phyloP scores from a whole-genome alignment of 2,113 vertebrate genomes.

The Petroica traversi region DNA sequence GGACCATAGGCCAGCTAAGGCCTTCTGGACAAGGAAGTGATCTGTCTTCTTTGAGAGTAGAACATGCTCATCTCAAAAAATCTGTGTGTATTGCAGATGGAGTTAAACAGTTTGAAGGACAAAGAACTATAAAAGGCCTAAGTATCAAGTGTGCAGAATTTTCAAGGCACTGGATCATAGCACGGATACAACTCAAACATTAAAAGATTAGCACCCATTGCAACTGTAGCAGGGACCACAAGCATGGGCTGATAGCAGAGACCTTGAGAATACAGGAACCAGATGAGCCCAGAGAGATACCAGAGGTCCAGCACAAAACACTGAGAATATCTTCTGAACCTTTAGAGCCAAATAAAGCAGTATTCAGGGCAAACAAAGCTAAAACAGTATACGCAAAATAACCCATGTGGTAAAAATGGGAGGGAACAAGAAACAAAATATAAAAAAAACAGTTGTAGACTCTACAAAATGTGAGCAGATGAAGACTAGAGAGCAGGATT shows the following conservation, averaged over 20 bases:
- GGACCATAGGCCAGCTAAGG: background rate
- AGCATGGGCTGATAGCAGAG: background rate
- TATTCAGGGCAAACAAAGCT: background rate
- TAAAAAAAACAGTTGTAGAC: accelerated
- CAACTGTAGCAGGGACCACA: background rate
- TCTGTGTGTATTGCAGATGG: background rate
- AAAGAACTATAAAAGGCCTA: background rate
- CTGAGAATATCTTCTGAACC: background rate
- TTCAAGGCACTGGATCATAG: background rate
- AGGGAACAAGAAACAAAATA: background rate
- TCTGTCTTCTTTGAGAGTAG: background rate
- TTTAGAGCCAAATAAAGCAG: background rate
- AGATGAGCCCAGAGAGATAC: background rate
- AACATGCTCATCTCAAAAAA: background rate
- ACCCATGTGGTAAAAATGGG: background rate
- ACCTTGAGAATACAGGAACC: background rate
- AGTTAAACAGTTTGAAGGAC: background rate
- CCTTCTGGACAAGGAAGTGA: background rate
- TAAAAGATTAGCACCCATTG: background rate
- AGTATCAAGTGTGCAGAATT: background rate
- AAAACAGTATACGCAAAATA: background rate
- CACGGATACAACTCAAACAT: too few species aligned
- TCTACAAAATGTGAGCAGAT: background rate
- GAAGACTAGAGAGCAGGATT: background rate
- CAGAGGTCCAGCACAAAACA: background rate